These are phyloP conservation scores for Pterostichus madidus DNA, from an alignment of 2,888 invertebrate genomes.

Conservation along the genomic window DNA sequence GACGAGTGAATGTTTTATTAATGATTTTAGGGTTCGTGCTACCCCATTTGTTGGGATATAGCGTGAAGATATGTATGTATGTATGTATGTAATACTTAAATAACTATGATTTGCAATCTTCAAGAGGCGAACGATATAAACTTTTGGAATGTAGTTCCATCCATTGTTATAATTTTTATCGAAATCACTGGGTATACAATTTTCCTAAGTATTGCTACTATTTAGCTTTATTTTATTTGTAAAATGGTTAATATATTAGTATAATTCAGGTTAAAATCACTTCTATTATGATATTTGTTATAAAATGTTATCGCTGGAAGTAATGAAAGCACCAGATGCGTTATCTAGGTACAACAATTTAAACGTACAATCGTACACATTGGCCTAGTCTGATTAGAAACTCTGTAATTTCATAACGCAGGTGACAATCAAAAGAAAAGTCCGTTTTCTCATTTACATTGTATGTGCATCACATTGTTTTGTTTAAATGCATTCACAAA, in stretches of 20 bases:
- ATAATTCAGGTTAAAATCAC: constrained; percentile 13
- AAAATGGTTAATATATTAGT: background rate
- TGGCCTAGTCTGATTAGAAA: constrained; percentile 44
- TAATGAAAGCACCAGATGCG: constrained; percentile 44
- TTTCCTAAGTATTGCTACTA: too few species aligned
- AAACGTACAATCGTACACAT: background rate
- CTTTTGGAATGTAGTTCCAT: too few species aligned
- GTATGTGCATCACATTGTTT: constrained; percentile 31
- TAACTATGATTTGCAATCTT: too few species aligned
- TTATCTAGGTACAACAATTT: constrained; percentile 11
- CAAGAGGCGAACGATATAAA: too few species aligned
- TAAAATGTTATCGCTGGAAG: background rate
- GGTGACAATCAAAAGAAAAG: constrained; percentile 48
- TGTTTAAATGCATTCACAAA: constrained; percentile 13
- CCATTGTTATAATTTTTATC: too few species aligned
- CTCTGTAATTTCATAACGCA: constrained; percentile 48
- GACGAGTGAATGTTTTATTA: too few species aligned
- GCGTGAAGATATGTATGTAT: too few species aligned
- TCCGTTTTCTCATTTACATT: constrained; percentile 41
- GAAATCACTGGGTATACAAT: too few species aligned
- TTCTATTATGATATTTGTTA: constrained; percentile 12
- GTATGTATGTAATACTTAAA: too few species aligned
- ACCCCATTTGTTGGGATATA: too few species aligned
- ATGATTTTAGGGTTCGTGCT: too few species aligned
- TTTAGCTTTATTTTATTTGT: background rate